A percentile compares a stretch with the other conserved stretches of the same genome.
Conservation (phyloP, 92 coral and sea anemone genomes). For the Parazoanthus darwini region DNA sequence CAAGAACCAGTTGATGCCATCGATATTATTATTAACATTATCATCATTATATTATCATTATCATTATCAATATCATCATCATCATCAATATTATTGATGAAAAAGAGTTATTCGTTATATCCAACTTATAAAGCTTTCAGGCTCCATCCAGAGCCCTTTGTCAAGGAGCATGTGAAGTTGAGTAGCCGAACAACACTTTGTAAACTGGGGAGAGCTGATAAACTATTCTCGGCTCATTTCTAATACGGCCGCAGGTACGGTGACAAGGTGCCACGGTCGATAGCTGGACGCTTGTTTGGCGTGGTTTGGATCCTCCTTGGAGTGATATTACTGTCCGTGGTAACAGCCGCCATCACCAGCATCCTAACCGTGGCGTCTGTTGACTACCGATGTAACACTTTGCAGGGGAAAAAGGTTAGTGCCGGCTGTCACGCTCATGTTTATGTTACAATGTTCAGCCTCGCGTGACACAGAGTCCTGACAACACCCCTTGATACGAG, state of each 20-base stretch:
- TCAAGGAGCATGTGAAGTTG: no score
- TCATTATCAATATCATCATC: no score
- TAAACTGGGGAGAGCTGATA: no score
- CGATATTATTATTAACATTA: no score
- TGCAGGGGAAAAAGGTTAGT: conserved; percentile 73
- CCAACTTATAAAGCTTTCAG: no score
- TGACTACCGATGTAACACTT: conserved; percentile 51
- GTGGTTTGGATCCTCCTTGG: conserved; percentile 72
- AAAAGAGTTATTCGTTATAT: no score
- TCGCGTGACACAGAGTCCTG: neutral
- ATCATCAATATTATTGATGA: no score
- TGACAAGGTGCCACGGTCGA: conserved; percentile 73
- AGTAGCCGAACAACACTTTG: no score
- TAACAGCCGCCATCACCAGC: conserved; percentile 78
- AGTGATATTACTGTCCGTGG: conserved; percentile 64
- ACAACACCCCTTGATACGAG: no score
- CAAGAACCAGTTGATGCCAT: no score
- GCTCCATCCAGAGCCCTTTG: no score
- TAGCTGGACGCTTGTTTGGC: conserved; percentile 62
- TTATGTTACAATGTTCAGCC: neutral
- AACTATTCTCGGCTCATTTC: neutral
- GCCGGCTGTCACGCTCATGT: neutral
- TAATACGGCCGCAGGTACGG: conserved; percentile 59
- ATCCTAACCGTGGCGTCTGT: conserved; percentile 85
- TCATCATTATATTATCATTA: no score